Conservation (phyloP, 1,140 invertebrate genomes). For the Psilanteris sp. region DNA sequence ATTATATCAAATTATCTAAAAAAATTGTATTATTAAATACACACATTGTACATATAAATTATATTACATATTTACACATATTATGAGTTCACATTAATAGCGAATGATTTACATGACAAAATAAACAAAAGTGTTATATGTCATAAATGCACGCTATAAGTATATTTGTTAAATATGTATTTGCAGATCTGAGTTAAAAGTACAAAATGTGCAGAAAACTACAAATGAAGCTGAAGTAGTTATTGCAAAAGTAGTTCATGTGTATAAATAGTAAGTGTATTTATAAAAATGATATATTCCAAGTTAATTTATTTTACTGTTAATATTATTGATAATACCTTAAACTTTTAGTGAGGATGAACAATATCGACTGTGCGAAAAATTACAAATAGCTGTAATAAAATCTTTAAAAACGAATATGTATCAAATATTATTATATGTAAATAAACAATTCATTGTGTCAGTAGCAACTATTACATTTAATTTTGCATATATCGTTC, state of each 20-base stretch:
- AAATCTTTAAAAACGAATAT: conserved; percentile 65
- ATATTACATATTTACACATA: too few relatives aligned
- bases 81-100: too few relatives aligned
- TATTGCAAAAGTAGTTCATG: conserved; percentile 72
- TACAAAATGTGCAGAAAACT: conserved; percentile 46
- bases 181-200: conserved; percentile 62
- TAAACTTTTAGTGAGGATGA: conserved; percentile 69
- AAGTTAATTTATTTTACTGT: background rate
- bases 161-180: too few relatives aligned
- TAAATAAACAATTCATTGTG: conserved; percentile 71
- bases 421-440: conserved; percentile 76
- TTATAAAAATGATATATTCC: background rate
- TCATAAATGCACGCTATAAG: too few relatives aligned
- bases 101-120: too few relatives aligned
- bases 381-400: conserved; percentile 73
- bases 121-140: too few relatives aligned
- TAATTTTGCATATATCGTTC: conserved; percentile 71
- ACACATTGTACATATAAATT: too few relatives aligned
- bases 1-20: too few relatives aligned
- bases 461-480: conserved; percentile 69
- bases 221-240: conserved; percentile 69
- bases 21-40: too few relatives aligned
- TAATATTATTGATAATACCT: background rate
- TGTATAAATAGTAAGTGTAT: conserved; percentile 70
- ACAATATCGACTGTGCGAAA: conserved; percentile 70